Evolutionary conservation across 2,113 vertebrate species (phyloP).

Genomic region (Mellivora capensis): DNA sequence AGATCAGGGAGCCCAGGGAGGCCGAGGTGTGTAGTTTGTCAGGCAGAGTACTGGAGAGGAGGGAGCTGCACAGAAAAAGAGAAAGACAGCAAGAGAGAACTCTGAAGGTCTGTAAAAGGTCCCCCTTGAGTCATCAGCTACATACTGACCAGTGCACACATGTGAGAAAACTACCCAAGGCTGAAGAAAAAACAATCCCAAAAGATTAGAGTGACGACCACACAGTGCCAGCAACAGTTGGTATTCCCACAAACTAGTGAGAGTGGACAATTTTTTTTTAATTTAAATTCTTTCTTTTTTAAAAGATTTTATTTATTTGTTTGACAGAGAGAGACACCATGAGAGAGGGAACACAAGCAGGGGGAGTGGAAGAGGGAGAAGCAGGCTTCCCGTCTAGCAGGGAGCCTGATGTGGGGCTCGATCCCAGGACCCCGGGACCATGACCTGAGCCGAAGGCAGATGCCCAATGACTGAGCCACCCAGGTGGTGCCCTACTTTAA

Average conservation of each 20-base stretch:
- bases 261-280: not conserved
- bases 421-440: no score
- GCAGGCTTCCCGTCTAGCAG: no score
- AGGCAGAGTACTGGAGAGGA: not conserved
- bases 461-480: no score
- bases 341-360: no score
- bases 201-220: not conserved
- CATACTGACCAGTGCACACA: not conserved
- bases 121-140: not conserved
- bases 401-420: no score
- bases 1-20: not conserved
- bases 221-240: not conserved
- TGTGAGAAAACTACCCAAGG: not conserved
- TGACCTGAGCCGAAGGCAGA: no score
- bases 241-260: not conserved
- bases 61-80: not conserved
- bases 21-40: not conserved
- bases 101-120: not conserved
- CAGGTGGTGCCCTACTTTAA: not conserved
- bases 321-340: no score
- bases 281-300: not conserved
- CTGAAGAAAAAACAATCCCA: not conserved
- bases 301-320: no score
- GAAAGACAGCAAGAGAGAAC: not conserved
- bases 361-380: no score